A percentile compares a stretch with the other conserved stretches of the same genome.
Conservation (phyloP, 2,113 vertebrate genomes). For the Spilogale gracilis region DNA sequence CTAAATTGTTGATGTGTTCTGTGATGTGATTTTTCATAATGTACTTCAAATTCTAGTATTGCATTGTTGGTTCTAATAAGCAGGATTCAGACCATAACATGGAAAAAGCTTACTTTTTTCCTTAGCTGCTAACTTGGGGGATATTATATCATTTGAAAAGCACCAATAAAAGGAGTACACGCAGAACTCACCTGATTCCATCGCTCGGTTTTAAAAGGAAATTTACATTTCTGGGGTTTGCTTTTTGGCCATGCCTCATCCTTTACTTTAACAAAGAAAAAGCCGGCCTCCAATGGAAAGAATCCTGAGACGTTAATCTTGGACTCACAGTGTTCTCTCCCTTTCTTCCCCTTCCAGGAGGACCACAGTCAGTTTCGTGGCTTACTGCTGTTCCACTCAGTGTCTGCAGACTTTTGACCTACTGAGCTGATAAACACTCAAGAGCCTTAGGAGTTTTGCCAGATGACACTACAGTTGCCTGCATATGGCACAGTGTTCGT, state of each 20-base stretch:
- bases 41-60: background rate
- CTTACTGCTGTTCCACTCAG: constrained; percentile 97
- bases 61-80: background rate
- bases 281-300: constrained; percentile 65
- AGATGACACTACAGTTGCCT: constrained; percentile 72
- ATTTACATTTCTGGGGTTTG: constrained; percentile 34
- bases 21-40: background rate
- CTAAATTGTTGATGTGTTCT: background rate
- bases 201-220: constrained; percentile 51
- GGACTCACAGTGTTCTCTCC: constrained; percentile 75
- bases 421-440: constrained; percentile 92
- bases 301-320: constrained; percentile 71
- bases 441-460: constrained; percentile 80
- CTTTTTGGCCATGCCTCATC: constrained; percentile 19
- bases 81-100: background rate
- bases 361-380: constrained; percentile 96
- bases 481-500: constrained; percentile 51
- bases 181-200: background rate
- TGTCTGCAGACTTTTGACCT: constrained; percentile 97
- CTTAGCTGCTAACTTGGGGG: constrained; percentile 63
- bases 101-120: constrained; percentile 24
- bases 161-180: constrained; percentile 27
- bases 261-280: constrained; percentile 69
- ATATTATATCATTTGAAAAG: constrained; percentile 58
- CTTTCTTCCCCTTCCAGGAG: constrained; percentile 85